phyloP scores from a whole-genome alignment of 2,888 invertebrate genomes.

The Meliscaeva auricollis region DNA sequence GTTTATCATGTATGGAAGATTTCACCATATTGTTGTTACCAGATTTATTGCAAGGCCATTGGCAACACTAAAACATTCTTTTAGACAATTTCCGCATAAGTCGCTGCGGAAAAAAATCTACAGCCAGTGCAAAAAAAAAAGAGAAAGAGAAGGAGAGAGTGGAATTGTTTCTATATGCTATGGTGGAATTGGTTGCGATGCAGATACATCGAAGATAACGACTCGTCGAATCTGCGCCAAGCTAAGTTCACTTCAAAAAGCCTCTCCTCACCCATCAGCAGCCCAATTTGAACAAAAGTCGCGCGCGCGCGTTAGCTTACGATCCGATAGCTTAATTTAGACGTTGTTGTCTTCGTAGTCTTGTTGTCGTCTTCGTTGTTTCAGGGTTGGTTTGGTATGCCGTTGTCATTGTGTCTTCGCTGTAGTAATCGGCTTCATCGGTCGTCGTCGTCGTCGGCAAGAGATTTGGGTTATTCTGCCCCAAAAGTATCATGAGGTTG shows the following conservation, averaged over 20 bases:
- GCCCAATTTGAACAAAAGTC: conserved; percentile 45
- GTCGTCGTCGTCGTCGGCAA: background rate
- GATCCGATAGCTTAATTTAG: conserved; percentile 78
- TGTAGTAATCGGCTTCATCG: conserved; percentile 3
- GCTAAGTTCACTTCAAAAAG: conserved; percentile 2
- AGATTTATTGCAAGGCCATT: background rate
- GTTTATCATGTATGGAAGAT: too few relatives aligned
- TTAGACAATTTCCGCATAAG: conserved; percentile 72
- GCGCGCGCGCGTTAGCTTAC: conserved; percentile 64
- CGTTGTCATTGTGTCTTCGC: conserved; percentile 23
- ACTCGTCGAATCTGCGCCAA: conserved; percentile 55
- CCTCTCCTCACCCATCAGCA: background rate
- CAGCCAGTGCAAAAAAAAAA: background rate
- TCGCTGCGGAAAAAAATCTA: conserved; percentile 37
- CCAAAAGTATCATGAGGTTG: conserved; percentile 33
- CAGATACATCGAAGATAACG: conserved; percentile 67
- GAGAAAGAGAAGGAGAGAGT: background rate
- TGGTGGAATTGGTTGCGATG: conserved; percentile 59
- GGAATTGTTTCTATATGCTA: conserved; percentile 61
- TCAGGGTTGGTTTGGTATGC: conserved; percentile 9
- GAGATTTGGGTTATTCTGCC: conserved; percentile 34
- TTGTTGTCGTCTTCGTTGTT: background rate
- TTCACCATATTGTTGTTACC: too few relatives aligned
- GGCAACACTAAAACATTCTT: conserved; percentile 29
- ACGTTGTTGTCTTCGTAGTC: conserved; percentile 49